Evolutionary conservation across 1,140 invertebrate genomes (phyloP).

Genomic region (Homalodisca vitripennis): DNA sequence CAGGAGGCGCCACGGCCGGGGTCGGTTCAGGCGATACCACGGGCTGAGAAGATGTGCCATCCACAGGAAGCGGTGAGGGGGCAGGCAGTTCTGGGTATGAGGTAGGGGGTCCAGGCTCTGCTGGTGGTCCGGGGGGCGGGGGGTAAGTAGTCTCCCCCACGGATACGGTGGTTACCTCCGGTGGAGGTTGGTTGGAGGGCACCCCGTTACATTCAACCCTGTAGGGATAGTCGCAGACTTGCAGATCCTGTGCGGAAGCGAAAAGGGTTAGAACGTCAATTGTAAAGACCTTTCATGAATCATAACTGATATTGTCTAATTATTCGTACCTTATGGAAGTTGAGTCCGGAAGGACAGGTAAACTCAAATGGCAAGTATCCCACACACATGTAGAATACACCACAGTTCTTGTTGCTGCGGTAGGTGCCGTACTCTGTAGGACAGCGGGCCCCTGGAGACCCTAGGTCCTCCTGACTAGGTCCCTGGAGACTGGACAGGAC

Average conservation of each 20-base stretch:
- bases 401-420: conserved; percentile 60
- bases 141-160: conserved; percentile 18
- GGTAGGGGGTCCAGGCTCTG: conserved; percentile 23
- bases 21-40: not conserved
- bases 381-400: conserved; percentile 64
- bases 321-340: conserved; percentile 61
- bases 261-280: too few species aligned
- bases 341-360: conserved; percentile 58
- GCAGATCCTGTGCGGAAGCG: conserved; percentile 51
- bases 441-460: conserved; percentile 30
- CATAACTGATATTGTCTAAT: too few species aligned
- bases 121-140: not conserved
- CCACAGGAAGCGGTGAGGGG: conserved; percentile 24
- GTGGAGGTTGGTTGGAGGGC: conserved; percentile 44
- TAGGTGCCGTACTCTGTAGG: conserved; percentile 53
- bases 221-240: conserved; percentile 59
- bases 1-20: not conserved
- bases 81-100: conserved; percentile 15
- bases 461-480: conserved; percentile 19
- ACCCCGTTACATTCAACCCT: conserved; percentile 55
- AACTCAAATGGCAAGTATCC: conserved; percentile 58
- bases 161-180: conserved; percentile 8
- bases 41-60: not conserved
- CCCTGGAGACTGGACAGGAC: not conserved
- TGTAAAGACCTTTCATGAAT: too few species aligned